A percentile compares a stretch with the other conserved stretches of the same genome.
Evolutionary conservation across 2,888 invertebrate species (phyloP).

Genomic region (Agrochola lychnidis): DNA sequence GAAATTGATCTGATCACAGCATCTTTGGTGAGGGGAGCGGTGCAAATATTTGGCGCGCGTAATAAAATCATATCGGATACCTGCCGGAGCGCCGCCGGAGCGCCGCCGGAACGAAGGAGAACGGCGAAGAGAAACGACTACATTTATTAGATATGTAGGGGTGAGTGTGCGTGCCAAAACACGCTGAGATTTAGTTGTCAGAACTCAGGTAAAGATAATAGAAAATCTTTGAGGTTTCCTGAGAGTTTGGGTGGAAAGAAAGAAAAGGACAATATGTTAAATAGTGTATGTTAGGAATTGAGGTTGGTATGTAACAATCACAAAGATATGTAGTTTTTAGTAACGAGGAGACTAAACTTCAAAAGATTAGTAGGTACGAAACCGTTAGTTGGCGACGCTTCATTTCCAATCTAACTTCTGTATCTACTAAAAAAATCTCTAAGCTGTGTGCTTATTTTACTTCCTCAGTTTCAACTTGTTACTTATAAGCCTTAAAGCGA

Average conservation of each 20-base stretch:
- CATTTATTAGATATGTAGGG: slow-evolving; percentile 7
- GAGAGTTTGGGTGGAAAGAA: not conserved
- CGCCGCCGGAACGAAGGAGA: not conserved
- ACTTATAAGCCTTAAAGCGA: not conserved
- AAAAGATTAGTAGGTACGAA: not conserved
- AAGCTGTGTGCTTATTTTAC: not conserved
- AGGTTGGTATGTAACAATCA: not conserved
- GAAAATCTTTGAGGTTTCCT: not conserved
- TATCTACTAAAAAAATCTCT: not conserved
- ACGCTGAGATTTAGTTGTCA: not conserved
- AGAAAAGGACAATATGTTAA: not conserved
- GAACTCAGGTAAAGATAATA: not conserved
- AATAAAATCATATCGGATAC: slow-evolving; percentile 84
- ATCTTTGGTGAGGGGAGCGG: slow-evolving; percentile 60
- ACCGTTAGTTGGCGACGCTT: not conserved
- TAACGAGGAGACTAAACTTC: not conserved
- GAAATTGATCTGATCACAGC: slow-evolving; percentile 58
- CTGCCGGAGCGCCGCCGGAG: slow-evolving; percentile 70
- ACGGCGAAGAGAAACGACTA: not conserved
- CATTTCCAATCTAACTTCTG: not conserved
- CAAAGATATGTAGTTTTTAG: not conserved
- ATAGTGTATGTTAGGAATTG: not conserved
- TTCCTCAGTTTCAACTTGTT: not conserved
- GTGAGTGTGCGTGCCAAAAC: not conserved
- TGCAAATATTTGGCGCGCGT: slow-evolving; percentile 81